Evolutionary conservation across 2,797 vertebrate species (phyloP), one percentile per base, ranked within the genome.

Genomic region (Chaetophractus vellerosus): DNA sequence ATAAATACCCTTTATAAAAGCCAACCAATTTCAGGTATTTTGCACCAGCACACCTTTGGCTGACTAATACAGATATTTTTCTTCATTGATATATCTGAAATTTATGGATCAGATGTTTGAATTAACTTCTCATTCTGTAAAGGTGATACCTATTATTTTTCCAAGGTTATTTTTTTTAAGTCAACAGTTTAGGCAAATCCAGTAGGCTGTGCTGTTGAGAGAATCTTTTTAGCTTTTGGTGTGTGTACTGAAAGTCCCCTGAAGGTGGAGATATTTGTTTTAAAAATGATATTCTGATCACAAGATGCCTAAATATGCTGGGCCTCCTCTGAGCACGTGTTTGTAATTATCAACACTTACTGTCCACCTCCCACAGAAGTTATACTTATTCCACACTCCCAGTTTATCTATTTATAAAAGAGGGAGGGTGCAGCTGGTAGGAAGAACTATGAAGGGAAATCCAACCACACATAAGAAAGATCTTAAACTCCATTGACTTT

Each of bases 181-280:
- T 86, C 75, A 89, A 36, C 9, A 26, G 36, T 78, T 91, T 89
- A 91, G 88, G 48, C 24, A 93, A 94, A 92, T 86, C 26, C 52
- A 88, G 33, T 83, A 96, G 63, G 28, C 75, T 93, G 45, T 93
- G 71, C 92, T 92, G 86, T 63, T 89, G n/a, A 94, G 75, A 76
- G 61, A 94, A 71, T 88, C 33, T 4, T 87, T 95, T 94, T 84
- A 91, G 48, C 31, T 92, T 95, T 96, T 79, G 69, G 33, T 76
- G 52, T 72, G 45, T 79, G 9, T 90, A 18, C 38, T 92, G 26
- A 52, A 81, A 92, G 41, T 86, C 69, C 21, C 52, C n/a, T 84
- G 59, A 91, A 93, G 78, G 50, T 90, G 36, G 57, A 93, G 69
- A 93, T 64, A 38, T 93, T 95, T 96, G 64, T 72, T 92, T 92